Conservation (phyloP, 2,888 invertebrate species). For the Alcis repandata region DNA sequence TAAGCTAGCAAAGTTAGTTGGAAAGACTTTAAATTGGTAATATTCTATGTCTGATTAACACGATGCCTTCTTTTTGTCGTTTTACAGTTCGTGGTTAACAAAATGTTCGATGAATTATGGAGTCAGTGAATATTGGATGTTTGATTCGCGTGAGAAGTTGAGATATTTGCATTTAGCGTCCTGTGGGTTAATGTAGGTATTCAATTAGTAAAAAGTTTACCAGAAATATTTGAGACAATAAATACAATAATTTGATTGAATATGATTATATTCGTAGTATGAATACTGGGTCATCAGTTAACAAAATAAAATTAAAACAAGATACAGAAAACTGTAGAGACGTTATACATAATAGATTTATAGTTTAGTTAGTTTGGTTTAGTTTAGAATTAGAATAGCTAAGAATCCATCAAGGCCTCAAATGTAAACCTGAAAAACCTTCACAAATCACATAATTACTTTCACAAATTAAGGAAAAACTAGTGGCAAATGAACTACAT, state of each 20-base stretch:
- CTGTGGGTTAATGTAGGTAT: conserved; percentile 6
- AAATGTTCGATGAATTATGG: conserved; percentile 25
- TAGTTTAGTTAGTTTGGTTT: too few species aligned
- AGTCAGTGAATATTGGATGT: conserved; percentile 26
- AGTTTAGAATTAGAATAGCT: too few species aligned
- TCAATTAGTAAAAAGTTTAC: background rate
- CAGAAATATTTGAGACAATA: background rate
- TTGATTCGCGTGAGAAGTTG: conserved; percentile 30
- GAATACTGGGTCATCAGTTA: too few species aligned
- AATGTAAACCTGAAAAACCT: too few species aligned
- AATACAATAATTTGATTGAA: too few species aligned
- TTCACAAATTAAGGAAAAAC: background rate
- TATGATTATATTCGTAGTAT: too few species aligned
- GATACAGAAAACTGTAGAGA: too few species aligned
- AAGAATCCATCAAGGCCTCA: too few species aligned
- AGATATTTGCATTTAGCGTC: conserved; percentile 2
- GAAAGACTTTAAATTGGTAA: conserved; percentile 11
- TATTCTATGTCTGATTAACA: conserved; percentile 17
- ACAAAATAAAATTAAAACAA: too few species aligned
- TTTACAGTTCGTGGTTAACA: conserved; percentile 15
- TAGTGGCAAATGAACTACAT: conserved; percentile 33
- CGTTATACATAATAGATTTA: too few species aligned
- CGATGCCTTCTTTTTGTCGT: conserved; percentile 13
- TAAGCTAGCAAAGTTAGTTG: background rate
- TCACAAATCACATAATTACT: background rate